These are phyloP conservation scores for Ciconia maguari DNA, from an alignment of 2,113 vertebrate genomes.

Conservation along the genomic window DNA sequence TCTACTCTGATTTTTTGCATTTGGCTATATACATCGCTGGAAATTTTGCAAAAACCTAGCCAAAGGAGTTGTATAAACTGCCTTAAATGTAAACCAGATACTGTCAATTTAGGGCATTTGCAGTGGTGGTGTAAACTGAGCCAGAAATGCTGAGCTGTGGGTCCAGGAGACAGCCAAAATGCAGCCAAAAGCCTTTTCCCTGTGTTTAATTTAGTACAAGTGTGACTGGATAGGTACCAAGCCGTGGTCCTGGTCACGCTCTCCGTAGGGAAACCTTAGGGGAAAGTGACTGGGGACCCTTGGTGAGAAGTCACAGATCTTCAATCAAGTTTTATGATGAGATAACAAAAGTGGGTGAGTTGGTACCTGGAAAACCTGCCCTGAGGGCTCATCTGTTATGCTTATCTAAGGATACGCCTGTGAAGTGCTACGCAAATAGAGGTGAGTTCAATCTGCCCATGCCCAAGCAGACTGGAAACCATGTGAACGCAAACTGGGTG, in stretches of 20 bases:
- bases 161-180: conserved; percentile 2
- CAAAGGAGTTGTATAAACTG: conserved; percentile 44
- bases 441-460: neutral
- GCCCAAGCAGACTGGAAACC: neutral
- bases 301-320: neutral
- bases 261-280: neutral
- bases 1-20: conserved; percentile 22
- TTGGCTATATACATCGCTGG: neutral
- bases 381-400: neutral
- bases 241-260: neutral
- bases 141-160: neutral
- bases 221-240: conserved; percentile 41
- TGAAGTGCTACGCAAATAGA: neutral
- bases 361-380: neutral
- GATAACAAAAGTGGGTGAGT: neutral
- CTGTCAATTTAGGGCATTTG: conserved; percentile 43
- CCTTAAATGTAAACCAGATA: conserved; percentile 64
- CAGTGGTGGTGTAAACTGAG: conserved; percentile 40
- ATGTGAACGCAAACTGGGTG: neutral
- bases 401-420: neutral
- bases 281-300: neutral
- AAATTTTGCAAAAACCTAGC: conserved; percentile 10
- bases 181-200: conserved; percentile 16
- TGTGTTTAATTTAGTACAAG: conserved; percentile 34
- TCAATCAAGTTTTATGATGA: neutral